These are phyloP conservation scores for Takifugu rubripes DNA, from an alignment of 2,797 vertebrate species.

Conservation along the genomic window DNA sequence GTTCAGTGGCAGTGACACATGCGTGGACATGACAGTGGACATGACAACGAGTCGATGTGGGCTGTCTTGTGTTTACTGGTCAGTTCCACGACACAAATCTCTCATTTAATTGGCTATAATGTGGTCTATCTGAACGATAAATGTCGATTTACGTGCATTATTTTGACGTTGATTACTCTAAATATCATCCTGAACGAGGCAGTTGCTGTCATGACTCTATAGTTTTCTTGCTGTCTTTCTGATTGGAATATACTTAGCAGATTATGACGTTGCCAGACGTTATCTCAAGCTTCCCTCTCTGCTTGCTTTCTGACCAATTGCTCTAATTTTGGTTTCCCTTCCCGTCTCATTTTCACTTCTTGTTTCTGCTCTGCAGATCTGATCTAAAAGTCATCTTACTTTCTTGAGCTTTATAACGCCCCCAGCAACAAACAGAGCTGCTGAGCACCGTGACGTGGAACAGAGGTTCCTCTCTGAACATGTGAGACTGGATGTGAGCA, in stretches of 20 bases:
- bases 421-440: slow-evolving; percentile 56
- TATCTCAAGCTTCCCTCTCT: slow-evolving; percentile 23
- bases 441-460: slow-evolving; percentile 67
- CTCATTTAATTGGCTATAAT: too few relatives aligned
- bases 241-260: slow-evolving; percentile 36
- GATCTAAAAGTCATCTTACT: slow-evolving; percentile 46
- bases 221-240: slow-evolving; percentile 57
- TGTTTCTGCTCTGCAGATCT: slow-evolving; percentile 29
- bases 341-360: slow-evolving; percentile 11
- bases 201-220: slow-evolving; percentile 49
- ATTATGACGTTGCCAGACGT: slow-evolving; percentile 26
- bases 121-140: too few relatives aligned
- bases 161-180: slow-evolving; percentile 36
- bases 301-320: slow-evolving; percentile 29
- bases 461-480: slow-evolving; percentile 52
- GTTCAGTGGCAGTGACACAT: slow-evolving; percentile 24
- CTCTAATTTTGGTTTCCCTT: slow-evolving; percentile 10
- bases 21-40: slow-evolving; percentile 15
- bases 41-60: too few relatives aligned
- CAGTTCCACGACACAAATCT: too few relatives aligned
- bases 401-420: slow-evolving; percentile 56
- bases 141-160: too few relatives aligned
- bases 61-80: too few relatives aligned
- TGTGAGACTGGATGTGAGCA: slow-evolving; percentile 40
- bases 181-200: slow-evolving; percentile 52